These are phyloP conservation scores for Drosophila pseudotalamancana DNA, from an alignment of 2,888 invertebrate species.

Conservation along the genomic window DNA sequence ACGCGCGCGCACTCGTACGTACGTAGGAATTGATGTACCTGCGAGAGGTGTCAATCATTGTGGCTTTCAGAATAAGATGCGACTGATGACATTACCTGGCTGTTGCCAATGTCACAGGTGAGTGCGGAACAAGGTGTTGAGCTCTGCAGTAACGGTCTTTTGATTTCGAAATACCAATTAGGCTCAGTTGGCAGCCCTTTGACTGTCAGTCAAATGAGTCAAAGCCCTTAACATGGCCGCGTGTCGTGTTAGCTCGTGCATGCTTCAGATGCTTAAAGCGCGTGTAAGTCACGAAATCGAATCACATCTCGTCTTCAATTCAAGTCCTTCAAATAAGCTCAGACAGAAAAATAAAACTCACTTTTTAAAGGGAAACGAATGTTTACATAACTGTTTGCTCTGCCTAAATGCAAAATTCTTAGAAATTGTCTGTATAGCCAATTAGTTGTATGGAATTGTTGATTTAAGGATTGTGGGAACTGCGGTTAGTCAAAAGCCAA, in stretches of 20 bases:
- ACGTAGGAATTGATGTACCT: background rate
- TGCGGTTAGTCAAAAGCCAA: too few species aligned
- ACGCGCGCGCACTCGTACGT: too few species aligned
- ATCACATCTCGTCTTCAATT: background rate
- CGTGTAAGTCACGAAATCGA: conserved; percentile 2
- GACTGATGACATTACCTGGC: conserved; percentile 24
- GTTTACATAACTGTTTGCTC: too few species aligned
- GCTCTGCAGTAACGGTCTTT: conserved; percentile 3
- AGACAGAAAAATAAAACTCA: background rate
- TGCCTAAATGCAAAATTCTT: too few species aligned
- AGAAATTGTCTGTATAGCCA: too few species aligned
- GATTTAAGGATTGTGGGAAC: too few species aligned
- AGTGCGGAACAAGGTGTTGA: conserved; percentile 20
- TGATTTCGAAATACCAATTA: conserved; percentile 38
- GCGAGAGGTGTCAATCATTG: conserved; percentile 44
- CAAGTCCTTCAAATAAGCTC: too few species aligned
- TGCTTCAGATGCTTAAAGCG: background rate
- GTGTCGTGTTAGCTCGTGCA: background rate
- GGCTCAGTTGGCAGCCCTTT: conserved; percentile 26
- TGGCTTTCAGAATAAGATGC: conserved; percentile 33
- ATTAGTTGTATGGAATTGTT: too few species aligned
- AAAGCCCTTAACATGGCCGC: background rate
- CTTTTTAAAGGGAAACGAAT: too few species aligned
- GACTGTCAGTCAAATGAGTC: background rate
- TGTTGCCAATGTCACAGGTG: conserved; percentile 9